A percentile compares a stretch with the other conserved stretches of the same genome.
Evolutionary conservation across 2,113 vertebrate genomes (phyloP).

Genomic region (Arothron firmamentum): DNA sequence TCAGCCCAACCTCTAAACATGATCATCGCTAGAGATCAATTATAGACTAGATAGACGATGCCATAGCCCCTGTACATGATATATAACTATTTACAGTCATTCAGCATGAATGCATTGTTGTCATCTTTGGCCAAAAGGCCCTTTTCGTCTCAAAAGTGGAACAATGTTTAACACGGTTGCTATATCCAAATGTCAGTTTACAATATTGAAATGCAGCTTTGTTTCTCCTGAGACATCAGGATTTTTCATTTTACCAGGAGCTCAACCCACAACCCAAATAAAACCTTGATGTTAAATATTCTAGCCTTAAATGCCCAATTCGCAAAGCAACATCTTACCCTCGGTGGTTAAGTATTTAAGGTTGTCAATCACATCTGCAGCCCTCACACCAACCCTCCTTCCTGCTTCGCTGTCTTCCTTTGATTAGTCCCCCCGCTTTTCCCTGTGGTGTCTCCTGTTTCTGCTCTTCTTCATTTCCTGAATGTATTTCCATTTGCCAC

Average conservation of each 20-base stretch:
- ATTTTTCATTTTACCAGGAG: not conserved
- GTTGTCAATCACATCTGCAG: too few relatives aligned
- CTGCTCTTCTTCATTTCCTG: constrained; percentile 95
- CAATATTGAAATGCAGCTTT: not conserved
- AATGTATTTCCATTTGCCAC: constrained; percentile 93
- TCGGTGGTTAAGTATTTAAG: too few relatives aligned
- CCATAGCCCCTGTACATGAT: constrained; percentile 70
- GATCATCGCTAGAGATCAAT: constrained; percentile 34
- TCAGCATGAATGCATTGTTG: constrained; percentile 64
- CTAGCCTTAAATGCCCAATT: not conserved
- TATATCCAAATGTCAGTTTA: too few relatives aligned
- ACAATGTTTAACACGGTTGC: too few relatives aligned
- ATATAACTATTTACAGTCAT: constrained; percentile 76
- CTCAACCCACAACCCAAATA: not conserved
- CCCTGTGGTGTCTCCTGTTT: constrained; percentile 85
- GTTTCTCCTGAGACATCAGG: not conserved
- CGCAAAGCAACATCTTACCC: too few relatives aligned
- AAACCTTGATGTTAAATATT: not conserved
- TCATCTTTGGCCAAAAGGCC: too few relatives aligned
- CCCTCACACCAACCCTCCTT: constrained; percentile 1
- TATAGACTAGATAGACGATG: constrained; percentile 45
- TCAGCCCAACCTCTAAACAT: constrained; percentile 29
- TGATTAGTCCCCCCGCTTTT: constrained; percentile 29
- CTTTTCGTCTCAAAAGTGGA: too few relatives aligned
- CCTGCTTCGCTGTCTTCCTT: constrained; percentile 18